phyloP scores from a whole-genome alignment of 2,797 vertebrate genomes.

The Meriones psammophilus region DNA sequence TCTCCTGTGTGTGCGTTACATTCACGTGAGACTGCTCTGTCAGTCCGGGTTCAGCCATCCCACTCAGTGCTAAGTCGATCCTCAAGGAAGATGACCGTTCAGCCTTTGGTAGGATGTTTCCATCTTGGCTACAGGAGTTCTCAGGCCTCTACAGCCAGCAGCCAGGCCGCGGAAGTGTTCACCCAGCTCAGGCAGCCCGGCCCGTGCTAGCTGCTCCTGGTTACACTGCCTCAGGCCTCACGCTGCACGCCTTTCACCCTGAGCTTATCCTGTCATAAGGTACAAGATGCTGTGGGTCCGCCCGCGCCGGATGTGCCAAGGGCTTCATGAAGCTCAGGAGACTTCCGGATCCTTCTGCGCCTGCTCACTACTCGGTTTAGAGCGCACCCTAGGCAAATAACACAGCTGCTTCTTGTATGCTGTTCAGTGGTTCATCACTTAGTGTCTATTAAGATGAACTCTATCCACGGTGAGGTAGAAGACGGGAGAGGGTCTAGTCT shows the following conservation, averaged over 20 bases:
- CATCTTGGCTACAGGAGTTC: background rate
- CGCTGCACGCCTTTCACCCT: background rate
- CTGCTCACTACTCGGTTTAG: background rate
- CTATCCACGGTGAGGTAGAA: background rate
- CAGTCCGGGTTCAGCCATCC: background rate
- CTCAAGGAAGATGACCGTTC: background rate
- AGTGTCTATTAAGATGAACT: background rate
- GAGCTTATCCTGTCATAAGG: background rate
- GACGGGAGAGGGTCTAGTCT: background rate
- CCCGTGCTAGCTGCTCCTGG: background rate
- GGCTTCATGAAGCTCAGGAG: background rate
- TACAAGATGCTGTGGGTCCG: background rate
- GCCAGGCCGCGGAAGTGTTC: accelerated
- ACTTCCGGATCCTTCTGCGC: background rate
- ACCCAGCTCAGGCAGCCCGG: background rate
- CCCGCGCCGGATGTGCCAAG: too few relatives aligned
- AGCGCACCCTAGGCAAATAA: accelerated
- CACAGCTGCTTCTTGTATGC: background rate
- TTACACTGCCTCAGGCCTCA: background rate
- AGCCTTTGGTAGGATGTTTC: background rate
- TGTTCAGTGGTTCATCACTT: background rate
- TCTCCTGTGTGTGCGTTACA: background rate
- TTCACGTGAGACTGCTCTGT: background rate
- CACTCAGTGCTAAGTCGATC: background rate
- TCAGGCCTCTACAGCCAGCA: background rate